phyloP scores from a whole-genome alignment of 2,113 vertebrate species.

The Sapajus apella region DNA sequence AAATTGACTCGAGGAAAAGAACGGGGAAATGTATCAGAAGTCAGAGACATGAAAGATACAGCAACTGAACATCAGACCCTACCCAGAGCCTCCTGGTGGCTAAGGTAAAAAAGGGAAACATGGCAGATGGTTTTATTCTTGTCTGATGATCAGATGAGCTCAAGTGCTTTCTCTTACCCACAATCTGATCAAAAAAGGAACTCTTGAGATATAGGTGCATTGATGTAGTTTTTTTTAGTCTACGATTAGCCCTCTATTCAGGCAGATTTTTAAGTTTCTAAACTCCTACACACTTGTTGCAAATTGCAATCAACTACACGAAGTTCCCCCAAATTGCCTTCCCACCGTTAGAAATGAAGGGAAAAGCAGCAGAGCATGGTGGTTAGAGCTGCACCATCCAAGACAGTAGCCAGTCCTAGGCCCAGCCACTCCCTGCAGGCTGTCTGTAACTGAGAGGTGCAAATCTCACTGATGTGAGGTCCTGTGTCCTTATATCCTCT shows the following conservation, averaged over 20 bases:
- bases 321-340: neutral
- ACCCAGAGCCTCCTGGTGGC: neutral
- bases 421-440: neutral
- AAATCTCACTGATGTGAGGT: neutral
- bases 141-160: neutral
- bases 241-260: neutral
- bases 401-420: neutral
- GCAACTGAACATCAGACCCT: neutral
- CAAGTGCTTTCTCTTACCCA: neutral
- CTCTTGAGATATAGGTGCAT: neutral
- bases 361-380: fast-evolving
- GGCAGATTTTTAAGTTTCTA: neutral
- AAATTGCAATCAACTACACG: too few relatives aligned
- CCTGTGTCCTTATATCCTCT: neutral
- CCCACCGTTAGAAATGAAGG: neutral
- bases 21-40: neutral
- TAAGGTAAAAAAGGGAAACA: neutral
- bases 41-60: neutral
- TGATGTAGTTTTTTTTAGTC: neutral
- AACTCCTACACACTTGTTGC: neutral
- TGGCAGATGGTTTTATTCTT: neutral
- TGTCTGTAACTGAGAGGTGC: neutral
- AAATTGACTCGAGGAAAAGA: neutral
- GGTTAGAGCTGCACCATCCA: fast-evolving
- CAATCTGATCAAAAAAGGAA: neutral